A percentile compares a stretch with the other conserved stretches of the same genome.
phyloP scores from a whole-genome alignment of 1,140 invertebrate species.

The Zeugodacus cucurbitae region DNA sequence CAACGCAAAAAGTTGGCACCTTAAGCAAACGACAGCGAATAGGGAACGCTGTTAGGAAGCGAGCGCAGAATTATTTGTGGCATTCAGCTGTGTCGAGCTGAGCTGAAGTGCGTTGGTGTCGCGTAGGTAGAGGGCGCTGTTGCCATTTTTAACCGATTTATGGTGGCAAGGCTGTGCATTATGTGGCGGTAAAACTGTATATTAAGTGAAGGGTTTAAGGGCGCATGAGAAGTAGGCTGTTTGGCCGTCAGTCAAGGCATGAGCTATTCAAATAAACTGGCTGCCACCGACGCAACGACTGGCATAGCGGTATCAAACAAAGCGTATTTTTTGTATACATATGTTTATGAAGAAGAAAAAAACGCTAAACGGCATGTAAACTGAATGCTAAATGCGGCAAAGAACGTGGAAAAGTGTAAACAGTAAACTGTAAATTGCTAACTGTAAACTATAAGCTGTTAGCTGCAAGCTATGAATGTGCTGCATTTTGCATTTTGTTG shows the following conservation, averaged over 20 bases:
- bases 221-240: neutral
- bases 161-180: neutral
- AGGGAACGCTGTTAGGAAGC: neutral
- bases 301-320: neutral
- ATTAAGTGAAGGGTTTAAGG: neutral
- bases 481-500: constrained; percentile 15
- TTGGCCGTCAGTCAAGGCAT: neutral
- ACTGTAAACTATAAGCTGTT: neutral
- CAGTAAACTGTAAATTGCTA: neutral
- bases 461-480: neutral
- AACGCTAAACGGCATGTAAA: neutral
- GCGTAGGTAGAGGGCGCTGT: neutral
- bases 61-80: neutral
- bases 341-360: neutral
- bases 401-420: neutral
- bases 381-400: constrained; percentile 2
- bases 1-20: neutral
- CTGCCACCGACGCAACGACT: neutral
- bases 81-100: neutral
- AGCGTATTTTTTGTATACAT: neutral
- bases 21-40: neutral
- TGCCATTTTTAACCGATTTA: neutral
- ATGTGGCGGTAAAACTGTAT: neutral
- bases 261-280: constrained; percentile 10
- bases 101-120: neutral